Evolutionary conservation across 2,888 invertebrate species (phyloP).

Genomic region (Brenthis daphne): DNA sequence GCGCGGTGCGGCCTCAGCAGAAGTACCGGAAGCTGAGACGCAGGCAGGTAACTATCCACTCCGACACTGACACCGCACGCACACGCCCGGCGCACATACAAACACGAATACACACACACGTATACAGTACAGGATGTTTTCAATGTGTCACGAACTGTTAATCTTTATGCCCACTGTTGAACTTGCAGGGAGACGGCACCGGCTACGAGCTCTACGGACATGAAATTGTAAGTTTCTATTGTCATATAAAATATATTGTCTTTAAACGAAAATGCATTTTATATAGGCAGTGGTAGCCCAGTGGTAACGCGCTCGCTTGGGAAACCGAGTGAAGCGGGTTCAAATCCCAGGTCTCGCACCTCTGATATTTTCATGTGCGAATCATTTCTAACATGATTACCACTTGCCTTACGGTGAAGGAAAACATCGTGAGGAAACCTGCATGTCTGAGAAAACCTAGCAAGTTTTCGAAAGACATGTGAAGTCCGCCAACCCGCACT

Average conservation of each 20-base stretch:
- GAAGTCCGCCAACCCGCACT: too few species aligned
- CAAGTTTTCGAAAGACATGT: too few species aligned
- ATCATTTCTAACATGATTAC: too few species aligned
- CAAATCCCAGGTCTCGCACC: too few species aligned
- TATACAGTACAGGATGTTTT: background rate
- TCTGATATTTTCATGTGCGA: too few species aligned
- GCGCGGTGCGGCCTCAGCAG: constrained; percentile 69
- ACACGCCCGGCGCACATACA: background rate
- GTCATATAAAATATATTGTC: background rate
- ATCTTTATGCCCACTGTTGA: constrained; percentile 81
- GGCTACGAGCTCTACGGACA: constrained; percentile 87
- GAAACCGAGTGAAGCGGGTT: too few species aligned
- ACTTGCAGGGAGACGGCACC: constrained; percentile 90
- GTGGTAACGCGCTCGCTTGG: too few species aligned
- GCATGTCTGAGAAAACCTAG: too few species aligned
- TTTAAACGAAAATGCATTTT: too few species aligned
- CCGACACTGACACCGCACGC: constrained; percentile 25
- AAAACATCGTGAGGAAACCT: too few species aligned
- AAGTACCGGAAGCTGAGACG: constrained; percentile 92
- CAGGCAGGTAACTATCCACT: constrained; percentile 86
- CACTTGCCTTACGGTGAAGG: too few species aligned
- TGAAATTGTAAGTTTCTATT: constrained; percentile 84
- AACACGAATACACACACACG: background rate
- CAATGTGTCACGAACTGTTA: constrained; percentile 53
- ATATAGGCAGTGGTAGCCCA: too few species aligned